These are phyloP conservation scores for Channa striata DNA, from an alignment of 2,797 vertebrate species.

Conservation along the genomic window DNA sequence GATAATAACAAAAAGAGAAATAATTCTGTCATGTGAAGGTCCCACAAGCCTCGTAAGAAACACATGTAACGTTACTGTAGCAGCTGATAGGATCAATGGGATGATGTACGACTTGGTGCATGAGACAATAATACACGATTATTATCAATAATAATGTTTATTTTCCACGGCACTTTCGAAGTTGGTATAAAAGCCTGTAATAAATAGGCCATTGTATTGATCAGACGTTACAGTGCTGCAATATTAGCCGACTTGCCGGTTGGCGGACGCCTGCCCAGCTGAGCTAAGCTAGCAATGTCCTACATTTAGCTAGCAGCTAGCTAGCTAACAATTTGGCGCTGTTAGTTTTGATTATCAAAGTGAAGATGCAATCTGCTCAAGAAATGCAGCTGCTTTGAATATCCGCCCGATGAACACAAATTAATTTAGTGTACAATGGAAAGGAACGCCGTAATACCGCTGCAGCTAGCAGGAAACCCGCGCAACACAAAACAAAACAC, in stretches of 20 bases:
- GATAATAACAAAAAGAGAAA: neutral
- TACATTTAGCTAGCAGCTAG: conserved; percentile 73
- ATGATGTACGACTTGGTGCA: conserved; percentile 3
- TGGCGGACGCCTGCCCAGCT: conserved; percentile 22
- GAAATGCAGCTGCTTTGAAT: rapidly evolving
- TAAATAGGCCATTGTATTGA: neutral
- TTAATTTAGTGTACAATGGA: neutral
- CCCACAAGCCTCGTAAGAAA: too few species aligned
- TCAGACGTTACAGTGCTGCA: neutral
- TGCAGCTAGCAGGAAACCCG: conserved; percentile 64
- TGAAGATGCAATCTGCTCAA: neutral
- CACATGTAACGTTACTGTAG: neutral
- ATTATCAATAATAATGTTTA: rapidly evolving
- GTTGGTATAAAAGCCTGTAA: rapidly evolving
- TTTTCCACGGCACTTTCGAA: neutral
- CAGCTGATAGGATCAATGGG: conserved; percentile 19
- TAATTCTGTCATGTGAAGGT: neutral
- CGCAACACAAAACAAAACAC: conserved; percentile 75
- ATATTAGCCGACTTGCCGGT: conserved; percentile 36
- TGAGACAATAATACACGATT: conserved; percentile 20
- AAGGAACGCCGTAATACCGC: conserved; percentile 3
- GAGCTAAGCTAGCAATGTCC: conserved; percentile 74
- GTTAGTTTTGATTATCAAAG: conserved; percentile 32
- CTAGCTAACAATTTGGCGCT: conserved; percentile 63
- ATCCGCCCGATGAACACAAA: rapidly evolving